These are phyloP conservation scores for Eupleurogrammus muticus DNA, from an alignment of 2,797 vertebrate species.

Conservation along the genomic window DNA sequence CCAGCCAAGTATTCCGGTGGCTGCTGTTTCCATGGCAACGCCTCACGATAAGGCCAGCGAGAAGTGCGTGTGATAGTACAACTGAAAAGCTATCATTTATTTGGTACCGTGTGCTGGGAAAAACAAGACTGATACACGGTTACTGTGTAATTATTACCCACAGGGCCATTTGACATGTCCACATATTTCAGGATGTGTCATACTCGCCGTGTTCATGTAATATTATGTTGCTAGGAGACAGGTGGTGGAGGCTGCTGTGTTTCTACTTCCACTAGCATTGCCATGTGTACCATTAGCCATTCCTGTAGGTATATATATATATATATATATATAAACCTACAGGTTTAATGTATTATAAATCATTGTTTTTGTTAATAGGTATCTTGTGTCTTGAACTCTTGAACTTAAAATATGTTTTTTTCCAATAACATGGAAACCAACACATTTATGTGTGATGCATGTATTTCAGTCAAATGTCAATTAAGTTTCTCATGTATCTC, in stretches of 20 bases:
- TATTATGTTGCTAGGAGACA: constrained; percentile 82
- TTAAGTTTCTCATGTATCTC: constrained; percentile 1
- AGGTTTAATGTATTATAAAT: no score
- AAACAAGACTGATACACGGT: background rate
- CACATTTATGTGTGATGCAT: background rate
- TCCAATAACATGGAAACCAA: background rate
- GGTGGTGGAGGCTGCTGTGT: constrained; percentile 42
- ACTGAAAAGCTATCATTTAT: constrained; percentile 25
- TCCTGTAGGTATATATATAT: constrained; percentile 1
- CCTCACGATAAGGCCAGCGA: constrained; percentile 36
- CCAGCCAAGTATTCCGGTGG: constrained; percentile 43
- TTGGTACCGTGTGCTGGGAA: constrained; percentile 9
- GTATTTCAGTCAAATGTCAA: background rate
- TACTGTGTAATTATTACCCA: constrained; percentile 29
- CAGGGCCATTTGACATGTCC: constrained; percentile 48
- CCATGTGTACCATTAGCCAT: constrained; percentile 25
- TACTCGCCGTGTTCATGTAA: constrained; percentile 55
- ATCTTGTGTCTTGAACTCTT: no score
- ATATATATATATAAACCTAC: no score
- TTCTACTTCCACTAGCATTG: constrained; percentile 47
- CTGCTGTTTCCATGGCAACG: constrained; percentile 75
- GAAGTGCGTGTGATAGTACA: constrained; percentile 14
- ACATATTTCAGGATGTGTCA: constrained; percentile 70
- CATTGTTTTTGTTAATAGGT: constrained; percentile 10
- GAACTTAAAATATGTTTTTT: background rate